Evolutionary conservation across 2,113 vertebrate genomes (phyloP).

Genomic region (Dinomys branickii): DNA sequence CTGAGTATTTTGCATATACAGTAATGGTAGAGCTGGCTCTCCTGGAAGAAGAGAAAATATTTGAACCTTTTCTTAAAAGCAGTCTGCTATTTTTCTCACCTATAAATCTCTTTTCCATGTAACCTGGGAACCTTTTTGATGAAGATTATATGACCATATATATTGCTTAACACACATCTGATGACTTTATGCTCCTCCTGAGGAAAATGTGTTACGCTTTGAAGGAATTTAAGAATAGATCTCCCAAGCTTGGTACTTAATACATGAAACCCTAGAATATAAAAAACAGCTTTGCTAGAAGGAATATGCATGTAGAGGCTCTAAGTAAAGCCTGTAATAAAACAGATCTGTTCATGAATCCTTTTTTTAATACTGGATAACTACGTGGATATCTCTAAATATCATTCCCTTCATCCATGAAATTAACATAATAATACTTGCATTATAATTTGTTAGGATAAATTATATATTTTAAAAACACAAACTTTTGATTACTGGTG

Average conservation of each 20-base stretch:
- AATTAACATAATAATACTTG: neutral
- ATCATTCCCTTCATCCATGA: neutral
- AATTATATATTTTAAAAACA: slow-evolving; percentile 19
- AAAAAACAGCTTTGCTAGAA: neutral
- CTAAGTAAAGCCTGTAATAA: neutral
- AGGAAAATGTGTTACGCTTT: slow-evolving; percentile 8
- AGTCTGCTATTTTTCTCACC: neutral
- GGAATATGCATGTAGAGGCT: neutral
- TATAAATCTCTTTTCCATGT: slow-evolving; percentile 21
- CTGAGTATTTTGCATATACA: neutral
- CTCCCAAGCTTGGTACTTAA: neutral
- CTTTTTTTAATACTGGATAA: neutral
- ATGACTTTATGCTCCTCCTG: slow-evolving; percentile 31
- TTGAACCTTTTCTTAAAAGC: neutral
- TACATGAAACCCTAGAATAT: neutral
- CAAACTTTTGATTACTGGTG: neutral
- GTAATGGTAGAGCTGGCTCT: neutral
- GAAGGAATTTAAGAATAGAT: slow-evolving; percentile 38
- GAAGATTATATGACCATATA: neutral
- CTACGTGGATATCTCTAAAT: neutral
- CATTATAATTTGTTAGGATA: neutral
- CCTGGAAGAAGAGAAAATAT: slow-evolving; percentile 16
- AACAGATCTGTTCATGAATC: neutral
- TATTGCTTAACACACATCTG: neutral
- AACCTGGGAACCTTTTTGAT: neutral